These are phyloP conservation scores for Montipora efflorescens DNA, from an alignment of 64 coral and sea anemone genomes.

Conservation along the genomic window DNA sequence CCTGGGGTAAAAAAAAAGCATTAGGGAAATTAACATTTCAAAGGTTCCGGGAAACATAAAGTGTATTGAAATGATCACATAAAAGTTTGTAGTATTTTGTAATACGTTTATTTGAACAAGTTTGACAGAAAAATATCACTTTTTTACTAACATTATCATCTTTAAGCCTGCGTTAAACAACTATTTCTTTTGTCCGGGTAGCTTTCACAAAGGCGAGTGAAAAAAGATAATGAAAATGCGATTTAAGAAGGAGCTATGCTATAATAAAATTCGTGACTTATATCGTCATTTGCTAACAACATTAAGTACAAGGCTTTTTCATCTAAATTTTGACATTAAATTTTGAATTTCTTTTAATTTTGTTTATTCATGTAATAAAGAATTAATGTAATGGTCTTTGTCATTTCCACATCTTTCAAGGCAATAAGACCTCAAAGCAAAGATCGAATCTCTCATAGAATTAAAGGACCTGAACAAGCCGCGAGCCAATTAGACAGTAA, in stretches of 20 bases:
- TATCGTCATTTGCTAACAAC: neutral
- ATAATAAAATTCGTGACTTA: neutral
- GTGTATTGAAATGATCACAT: neutral
- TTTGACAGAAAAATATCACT: neutral
- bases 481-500: too few relatives aligned
- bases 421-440: too few relatives aligned
- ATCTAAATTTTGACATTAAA: too few relatives aligned
- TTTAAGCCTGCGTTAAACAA: neutral
- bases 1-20: neutral
- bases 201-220: neutral
- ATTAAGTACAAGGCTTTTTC: neutral
- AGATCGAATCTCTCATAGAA: too few relatives aligned
- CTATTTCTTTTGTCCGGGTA: neutral
- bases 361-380: too few relatives aligned
- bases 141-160: neutral
- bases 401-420: too few relatives aligned
- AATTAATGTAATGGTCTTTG: too few relatives aligned
- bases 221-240: neutral
- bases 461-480: too few relatives aligned
- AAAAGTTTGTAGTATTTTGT: neutral
- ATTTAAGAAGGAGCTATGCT: neutral
- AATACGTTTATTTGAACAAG: neutral
- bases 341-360: too few relatives aligned
- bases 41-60: neutral
- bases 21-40: conserved; percentile 22